These are phyloP conservation scores for Acleris emargana DNA, from an alignment of 2,888 invertebrate species.

Conservation along the genomic window DNA sequence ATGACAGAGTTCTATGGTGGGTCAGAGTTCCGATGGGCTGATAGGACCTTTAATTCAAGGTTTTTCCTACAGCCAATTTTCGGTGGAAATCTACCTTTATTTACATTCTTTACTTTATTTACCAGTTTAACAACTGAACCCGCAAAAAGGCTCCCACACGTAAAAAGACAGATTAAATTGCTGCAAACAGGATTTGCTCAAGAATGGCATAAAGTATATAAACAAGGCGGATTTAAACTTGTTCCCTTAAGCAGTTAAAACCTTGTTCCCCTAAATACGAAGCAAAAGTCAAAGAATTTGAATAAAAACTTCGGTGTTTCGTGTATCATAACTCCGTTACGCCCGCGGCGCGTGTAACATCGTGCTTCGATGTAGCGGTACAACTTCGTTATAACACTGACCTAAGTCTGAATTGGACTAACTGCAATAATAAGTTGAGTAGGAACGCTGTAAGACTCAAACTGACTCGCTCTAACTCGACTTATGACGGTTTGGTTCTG, in stretches of 20 bases:
- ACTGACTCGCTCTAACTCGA: too few species aligned
- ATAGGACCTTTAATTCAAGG: too few species aligned
- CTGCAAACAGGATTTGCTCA: not conserved
- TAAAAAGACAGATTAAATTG: not conserved
- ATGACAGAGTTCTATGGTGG: too few species aligned
- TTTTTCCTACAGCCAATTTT: too few species aligned
- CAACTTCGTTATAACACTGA: not conserved
- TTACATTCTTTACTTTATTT: too few species aligned
- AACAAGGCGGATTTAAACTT: not conserved
- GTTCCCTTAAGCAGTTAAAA: constrained; percentile 15
- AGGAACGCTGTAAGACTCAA: too few species aligned
- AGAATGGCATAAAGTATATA: not conserved
- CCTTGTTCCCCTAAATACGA: constrained; percentile 9
- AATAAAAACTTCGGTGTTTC: constrained; percentile 24
- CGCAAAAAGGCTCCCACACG: too few species aligned
- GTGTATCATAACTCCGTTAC: not conserved
- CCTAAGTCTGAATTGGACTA: not conserved
- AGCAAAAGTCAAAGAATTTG: constrained; percentile 17
- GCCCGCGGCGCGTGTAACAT: constrained; percentile 7
- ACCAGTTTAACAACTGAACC: too few species aligned
- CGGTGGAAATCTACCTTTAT: too few species aligned
- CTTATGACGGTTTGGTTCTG: too few species aligned
- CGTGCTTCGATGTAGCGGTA: not conserved
- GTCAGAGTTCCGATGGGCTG: too few species aligned
- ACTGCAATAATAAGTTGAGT: too few species aligned